Conservation (phyloP, 2,113 vertebrate species). For the Hemicordylus capensis region DNA sequence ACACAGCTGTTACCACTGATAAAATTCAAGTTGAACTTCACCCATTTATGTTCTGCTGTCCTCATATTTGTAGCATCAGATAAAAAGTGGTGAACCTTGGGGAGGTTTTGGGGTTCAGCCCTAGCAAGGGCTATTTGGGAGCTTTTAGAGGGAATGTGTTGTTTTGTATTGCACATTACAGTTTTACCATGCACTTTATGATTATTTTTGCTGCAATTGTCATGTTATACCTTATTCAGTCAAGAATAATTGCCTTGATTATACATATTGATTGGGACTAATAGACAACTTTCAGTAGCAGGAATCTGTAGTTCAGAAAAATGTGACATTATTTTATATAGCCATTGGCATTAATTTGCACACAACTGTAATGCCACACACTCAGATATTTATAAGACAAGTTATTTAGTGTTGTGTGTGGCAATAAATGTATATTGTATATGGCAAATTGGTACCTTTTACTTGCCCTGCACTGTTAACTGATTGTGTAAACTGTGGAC, state of each 20-base stretch:
- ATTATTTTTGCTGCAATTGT: neutral
- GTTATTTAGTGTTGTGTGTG: no score
- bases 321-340: neutral
- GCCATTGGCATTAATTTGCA: neutral
- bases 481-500: no score
- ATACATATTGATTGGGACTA: neutral
- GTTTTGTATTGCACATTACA: neutral
- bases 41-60: no score
- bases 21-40: no score
- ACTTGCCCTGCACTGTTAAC: no score
- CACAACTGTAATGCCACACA: neutral
- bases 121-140: no score
- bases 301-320: neutral
- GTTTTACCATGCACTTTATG: neutral
- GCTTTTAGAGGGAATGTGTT: no score
- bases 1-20: no score
- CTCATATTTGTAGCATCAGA: no score
- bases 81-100: no score
- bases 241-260: neutral
- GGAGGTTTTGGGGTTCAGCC: neutral
- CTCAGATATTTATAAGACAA: neutral
- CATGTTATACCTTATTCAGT: neutral
- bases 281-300: neutral
- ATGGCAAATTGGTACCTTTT: neutral
- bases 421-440: neutral